A percentile compares a stretch with the other conserved stretches of the same genome.
phyloP scores from a whole-genome alignment of 2,797 vertebrate species.

The Chaenodraco wilsoni region DNA sequence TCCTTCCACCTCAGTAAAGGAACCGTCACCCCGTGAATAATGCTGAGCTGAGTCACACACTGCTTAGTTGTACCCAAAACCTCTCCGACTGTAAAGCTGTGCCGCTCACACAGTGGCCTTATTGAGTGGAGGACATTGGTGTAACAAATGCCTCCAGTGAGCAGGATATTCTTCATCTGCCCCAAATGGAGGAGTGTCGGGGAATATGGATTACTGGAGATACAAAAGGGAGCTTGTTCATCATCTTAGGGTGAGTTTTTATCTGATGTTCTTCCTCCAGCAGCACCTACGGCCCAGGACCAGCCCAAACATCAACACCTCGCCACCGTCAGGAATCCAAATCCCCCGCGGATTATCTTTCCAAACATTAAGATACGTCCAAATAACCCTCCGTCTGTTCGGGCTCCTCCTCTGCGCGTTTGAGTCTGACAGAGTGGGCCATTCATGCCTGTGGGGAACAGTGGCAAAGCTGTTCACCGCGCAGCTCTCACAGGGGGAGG shows the following conservation, averaged over 20 bases:
- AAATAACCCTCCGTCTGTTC: constrained; percentile 56
- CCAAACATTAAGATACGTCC: constrained; percentile 75
- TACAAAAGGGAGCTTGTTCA: constrained; percentile 76
- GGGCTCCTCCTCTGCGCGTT: constrained; percentile 46
- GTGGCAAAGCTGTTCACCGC: constrained; percentile 71
- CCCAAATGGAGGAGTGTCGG: constrained; percentile 45
- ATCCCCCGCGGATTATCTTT: constrained; percentile 78
- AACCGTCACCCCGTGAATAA: constrained; percentile 1
- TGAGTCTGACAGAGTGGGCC: constrained; percentile 65
- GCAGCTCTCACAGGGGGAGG: constrained; percentile 52
- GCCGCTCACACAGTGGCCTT: constrained; percentile 55
- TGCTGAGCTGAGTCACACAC: constrained; percentile 17
- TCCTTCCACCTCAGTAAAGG: neutral
- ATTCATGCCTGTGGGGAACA: constrained; percentile 80
- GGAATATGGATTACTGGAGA: constrained; percentile 71
- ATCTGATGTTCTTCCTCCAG: constrained; percentile 73
- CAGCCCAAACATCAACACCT: constrained; percentile 79
- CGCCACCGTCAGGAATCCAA: constrained; percentile 71
- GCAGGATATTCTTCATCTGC: constrained; percentile 72
- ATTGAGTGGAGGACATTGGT: constrained; percentile 51
- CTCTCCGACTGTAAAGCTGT: constrained; percentile 26
- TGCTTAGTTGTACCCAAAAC: constrained; percentile 31
- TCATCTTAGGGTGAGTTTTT: constrained; percentile 59
- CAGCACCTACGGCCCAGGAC: constrained; percentile 52
- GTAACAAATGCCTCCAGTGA: constrained; percentile 66